Base-by-base conservation (phyloP, 2,113 vertebrate species). In the Phainopepla nitens region DNA sequence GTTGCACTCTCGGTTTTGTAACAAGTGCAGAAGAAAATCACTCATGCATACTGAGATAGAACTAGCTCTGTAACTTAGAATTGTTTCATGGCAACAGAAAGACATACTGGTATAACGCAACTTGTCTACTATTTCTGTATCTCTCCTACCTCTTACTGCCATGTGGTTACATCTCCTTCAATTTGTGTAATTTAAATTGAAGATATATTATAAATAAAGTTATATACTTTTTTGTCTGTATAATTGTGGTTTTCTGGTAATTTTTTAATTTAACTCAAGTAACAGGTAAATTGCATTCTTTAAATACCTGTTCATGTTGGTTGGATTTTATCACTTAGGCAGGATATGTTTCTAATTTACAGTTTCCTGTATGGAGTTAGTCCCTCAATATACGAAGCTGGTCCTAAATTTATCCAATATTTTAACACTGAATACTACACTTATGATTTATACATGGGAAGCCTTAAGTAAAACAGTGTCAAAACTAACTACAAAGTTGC, bases 191-290 rank as follows among this genome's bases (percentile, higher is more conserved):
- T 84, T 87, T 83, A 94, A 89, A 57, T 84, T 94, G 31, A 78
- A 91, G 71, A 82, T 8, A 91, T 21, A 82, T 66, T 73, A 89
- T 42, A 82, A 96, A 94, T 97, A 95, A 95, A 91, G 65, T 85
- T 72, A 87, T 79, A 89, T 93, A 90, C 94, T 79, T 94, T 95
- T 94, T 82, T 77, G 76, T 83, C 56, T 87, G 53, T 47, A 87
- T 35, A 82, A 28, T 72, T 94, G 77, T 78, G 53, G 39, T 51
- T 70, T 90, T 87, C 58, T 92, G 28, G 18, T 82, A 10, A 19
- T 84, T 41, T 86, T 41, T 45, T 56, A 11, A 39, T 56, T 1
- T 24, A 62, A 36, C 29, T 87, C 27, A 8, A 76, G 9, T 22
- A 82, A 44, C 7, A 77, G 33, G 8, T 62, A 90, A 82, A 76